Evolutionary conservation across 2,797 vertebrate genomes (phyloP).

Genomic region (Aythya fuligula): DNA sequence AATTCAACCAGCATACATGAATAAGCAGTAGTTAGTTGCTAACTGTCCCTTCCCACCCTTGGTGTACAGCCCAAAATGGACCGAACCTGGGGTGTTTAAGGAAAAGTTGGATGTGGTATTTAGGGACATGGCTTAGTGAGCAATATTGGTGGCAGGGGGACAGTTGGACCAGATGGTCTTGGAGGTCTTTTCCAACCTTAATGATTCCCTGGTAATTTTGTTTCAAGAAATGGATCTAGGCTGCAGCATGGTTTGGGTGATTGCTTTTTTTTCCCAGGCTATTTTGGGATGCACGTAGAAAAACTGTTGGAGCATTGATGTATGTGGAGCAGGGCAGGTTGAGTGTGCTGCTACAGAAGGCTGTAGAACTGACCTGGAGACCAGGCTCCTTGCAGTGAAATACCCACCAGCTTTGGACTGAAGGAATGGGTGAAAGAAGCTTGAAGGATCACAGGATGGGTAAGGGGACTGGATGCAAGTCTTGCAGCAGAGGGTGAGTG

Average conservation of each 20-base stretch:
- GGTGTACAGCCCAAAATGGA: constrained; percentile 39
- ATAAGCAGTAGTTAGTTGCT: background rate
- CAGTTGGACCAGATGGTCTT: no score
- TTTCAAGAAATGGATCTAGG: background rate
- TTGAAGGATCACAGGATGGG: background rate
- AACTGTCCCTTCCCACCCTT: background rate
- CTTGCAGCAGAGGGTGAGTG: background rate
- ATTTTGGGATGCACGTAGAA: background rate
- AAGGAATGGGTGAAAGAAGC: background rate
- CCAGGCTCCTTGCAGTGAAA: background rate
- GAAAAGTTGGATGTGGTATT: no score
- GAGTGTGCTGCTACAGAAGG: background rate
- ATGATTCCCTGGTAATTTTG: background rate
- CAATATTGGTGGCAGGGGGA: no score
- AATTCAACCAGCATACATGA: background rate
- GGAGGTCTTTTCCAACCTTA: no score
- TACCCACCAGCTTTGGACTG: background rate
- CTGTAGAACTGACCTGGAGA: background rate
- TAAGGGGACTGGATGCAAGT: background rate
- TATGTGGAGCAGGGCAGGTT: background rate
- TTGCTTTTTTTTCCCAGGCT: background rate
- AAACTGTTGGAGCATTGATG: background rate
- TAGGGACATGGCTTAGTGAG: no score
- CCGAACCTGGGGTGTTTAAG: background rate
- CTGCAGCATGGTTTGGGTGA: background rate